phyloP scores from a whole-genome alignment of 2,888 invertebrate species.

The Agrenia bidenticulata region DNA sequence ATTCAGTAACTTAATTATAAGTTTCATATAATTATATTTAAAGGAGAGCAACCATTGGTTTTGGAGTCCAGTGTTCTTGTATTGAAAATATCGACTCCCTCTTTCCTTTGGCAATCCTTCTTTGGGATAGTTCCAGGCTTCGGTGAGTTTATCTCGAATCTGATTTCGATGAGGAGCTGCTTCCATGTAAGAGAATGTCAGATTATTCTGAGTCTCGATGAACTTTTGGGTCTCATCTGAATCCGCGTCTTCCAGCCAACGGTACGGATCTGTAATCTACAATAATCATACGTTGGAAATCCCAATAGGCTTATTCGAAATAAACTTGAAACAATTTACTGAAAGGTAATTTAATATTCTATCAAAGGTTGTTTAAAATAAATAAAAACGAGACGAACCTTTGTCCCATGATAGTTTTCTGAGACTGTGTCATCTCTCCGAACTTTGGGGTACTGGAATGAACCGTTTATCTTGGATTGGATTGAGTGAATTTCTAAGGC shows the following conservation, averaged over 20 bases:
- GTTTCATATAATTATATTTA: no score
- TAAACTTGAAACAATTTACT: no score
- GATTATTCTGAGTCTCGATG: slow-evolving; percentile 43
- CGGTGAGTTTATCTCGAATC: slow-evolving; percentile 30
- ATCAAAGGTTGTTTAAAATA: no score
- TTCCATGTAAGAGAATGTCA: slow-evolving; percentile 34
- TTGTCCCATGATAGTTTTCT: slow-evolving; percentile 46
- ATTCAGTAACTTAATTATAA: no score
- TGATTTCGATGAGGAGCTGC: slow-evolving; percentile 13
- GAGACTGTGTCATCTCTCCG: slow-evolving; percentile 40
- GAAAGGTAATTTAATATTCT: no score
- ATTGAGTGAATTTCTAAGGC: no score
- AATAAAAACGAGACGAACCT: slow-evolving; percentile 22
- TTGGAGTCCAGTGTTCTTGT: slow-evolving; percentile 88
- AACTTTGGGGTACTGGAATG: slow-evolving; percentile 46
- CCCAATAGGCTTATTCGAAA: no score
- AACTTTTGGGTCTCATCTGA: slow-evolving; percentile 44
- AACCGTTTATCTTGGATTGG: no score
- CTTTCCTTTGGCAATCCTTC: slow-evolving; percentile 26
- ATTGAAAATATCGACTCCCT: slow-evolving; percentile 58
- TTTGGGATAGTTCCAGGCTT: slow-evolving; percentile 36
- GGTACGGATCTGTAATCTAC: slow-evolving; percentile 56
- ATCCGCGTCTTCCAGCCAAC: slow-evolving; percentile 48
- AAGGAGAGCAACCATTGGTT: slow-evolving; percentile 96
- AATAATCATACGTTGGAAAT: no score